Conservation (phyloP, 2,113 vertebrate species). For the Cepphus grylle region DNA sequence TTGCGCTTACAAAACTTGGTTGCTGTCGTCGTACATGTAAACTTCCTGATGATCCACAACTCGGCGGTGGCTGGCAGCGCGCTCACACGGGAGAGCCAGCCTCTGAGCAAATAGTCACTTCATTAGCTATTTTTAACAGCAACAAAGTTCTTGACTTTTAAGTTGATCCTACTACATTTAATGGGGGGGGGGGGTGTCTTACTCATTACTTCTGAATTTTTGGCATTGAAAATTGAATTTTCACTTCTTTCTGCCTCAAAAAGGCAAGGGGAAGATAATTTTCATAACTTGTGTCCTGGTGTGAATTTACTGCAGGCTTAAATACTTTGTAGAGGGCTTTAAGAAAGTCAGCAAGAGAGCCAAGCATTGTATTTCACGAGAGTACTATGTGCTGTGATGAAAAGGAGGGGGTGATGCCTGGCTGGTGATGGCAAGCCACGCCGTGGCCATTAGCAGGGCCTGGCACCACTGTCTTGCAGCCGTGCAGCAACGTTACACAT, state of each 20-base stretch:
- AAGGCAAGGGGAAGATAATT: background rate
- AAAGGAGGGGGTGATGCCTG: background rate
- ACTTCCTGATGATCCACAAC: background rate
- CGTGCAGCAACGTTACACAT: fast-evolving
- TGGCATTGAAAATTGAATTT: background rate
- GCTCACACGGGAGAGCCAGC: background rate
- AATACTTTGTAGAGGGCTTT: background rate
- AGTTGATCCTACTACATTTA: background rate
- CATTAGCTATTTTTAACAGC: conserved; percentile 29
- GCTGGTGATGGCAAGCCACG: fast-evolving
- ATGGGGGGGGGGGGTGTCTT: background rate
- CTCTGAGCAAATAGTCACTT: background rate
- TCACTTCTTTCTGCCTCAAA: background rate
- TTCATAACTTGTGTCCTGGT: background rate
- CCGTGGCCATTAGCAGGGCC: fast-evolving
- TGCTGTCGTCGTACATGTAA: background rate
- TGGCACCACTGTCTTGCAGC: background rate
- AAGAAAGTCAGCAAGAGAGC: background rate
- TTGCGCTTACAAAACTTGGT: background rate
- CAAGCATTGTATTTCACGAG: background rate
- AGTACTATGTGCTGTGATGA: background rate
- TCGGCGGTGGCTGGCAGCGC: background rate
- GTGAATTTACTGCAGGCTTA: background rate
- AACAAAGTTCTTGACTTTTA: background rate
- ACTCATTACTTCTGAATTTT: background rate